Evolutionary conservation across 2,797 vertebrate genomes (phyloP).

Genomic region (Helarctos malayanus): DNA sequence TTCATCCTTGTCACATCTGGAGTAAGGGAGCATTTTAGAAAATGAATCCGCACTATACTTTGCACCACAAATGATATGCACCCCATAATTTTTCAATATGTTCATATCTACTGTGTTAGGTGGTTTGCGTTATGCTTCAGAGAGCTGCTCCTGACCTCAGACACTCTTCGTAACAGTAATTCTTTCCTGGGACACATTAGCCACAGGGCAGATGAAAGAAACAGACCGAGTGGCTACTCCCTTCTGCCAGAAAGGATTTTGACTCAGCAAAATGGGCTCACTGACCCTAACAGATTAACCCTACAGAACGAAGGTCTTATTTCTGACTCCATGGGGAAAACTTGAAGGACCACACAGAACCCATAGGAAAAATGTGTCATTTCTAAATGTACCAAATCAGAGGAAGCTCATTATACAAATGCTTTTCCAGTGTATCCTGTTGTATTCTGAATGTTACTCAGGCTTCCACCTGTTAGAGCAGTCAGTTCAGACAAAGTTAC

Average conservation of each 20-base stretch:
- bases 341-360: not conserved
- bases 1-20: conserved; percentile 28
- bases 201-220: accelerated
- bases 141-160: conserved; percentile 4
- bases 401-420: not conserved
- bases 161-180: not conserved
- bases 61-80: not conserved
- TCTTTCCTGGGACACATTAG: conserved; percentile 2
- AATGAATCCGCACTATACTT: conserved; percentile 40
- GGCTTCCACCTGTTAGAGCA: not conserved
- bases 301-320: not conserved
- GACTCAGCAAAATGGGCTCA: not conserved
- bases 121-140: not conserved
- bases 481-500: not conserved
- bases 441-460: not conserved
- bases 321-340: conserved; percentile 19
- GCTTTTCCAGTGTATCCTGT: not conserved
- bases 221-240: not conserved
- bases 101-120: conserved; percentile 2
- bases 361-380: not conserved
- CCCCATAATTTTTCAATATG: conserved; percentile 46
- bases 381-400: not conserved
- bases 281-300: not conserved
- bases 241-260: not conserved
- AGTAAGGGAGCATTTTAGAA: conserved; percentile 5